A percentile compares a stretch with the other conserved stretches of the same genome.
Evolutionary conservation across 1,140 invertebrate species (phyloP).

Genomic region (Lordiphosa collinella): DNA sequence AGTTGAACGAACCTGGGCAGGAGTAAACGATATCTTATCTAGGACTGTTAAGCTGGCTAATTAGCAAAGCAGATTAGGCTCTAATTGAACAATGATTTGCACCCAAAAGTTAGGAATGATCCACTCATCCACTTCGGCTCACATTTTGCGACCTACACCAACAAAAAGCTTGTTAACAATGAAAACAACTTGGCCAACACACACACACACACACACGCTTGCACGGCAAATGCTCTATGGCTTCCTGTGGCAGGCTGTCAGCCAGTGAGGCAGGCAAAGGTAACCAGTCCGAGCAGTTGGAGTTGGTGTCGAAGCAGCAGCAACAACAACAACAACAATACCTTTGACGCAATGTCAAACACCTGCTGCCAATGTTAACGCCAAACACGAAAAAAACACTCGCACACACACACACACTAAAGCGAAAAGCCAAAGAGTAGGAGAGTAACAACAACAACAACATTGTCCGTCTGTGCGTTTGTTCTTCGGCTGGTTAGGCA

Average conservation of each 20-base stretch:
- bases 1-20: neutral
- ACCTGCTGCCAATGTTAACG: conserved; percentile 76
- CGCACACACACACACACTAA: conserved; percentile 37
- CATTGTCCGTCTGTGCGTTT: conserved; percentile 66
- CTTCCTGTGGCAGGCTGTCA: conserved; percentile 76
- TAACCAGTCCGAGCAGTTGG: conserved; percentile 41
- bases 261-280: conserved; percentile 44
- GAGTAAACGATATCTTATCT: conserved; percentile 1
- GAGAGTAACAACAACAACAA: conserved; percentile 43
- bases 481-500: conserved; percentile 75
- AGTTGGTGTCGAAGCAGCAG: conserved; percentile 17
- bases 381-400: conserved; percentile 69
- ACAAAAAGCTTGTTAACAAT: conserved; percentile 74
- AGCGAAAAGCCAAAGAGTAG: conserved; percentile 61
- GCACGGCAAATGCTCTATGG: conserved; percentile 63
- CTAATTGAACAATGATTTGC: conserved; percentile 41
- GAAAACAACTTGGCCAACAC: conserved; percentile 65
- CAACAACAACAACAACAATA: conserved; percentile 50
- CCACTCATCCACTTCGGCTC: conserved; percentile 10
- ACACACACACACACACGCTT: conserved; percentile 13
- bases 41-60: no score
- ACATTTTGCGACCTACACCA: conserved; percentile 64
- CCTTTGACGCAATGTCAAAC: conserved; percentile 77
- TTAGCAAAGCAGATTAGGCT: conserved; percentile 21
- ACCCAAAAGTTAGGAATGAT: conserved; percentile 40